Evolutionary conservation across 2,888 invertebrate species (phyloP).

Genomic region (Rhogogaster chlorosoma): DNA sequence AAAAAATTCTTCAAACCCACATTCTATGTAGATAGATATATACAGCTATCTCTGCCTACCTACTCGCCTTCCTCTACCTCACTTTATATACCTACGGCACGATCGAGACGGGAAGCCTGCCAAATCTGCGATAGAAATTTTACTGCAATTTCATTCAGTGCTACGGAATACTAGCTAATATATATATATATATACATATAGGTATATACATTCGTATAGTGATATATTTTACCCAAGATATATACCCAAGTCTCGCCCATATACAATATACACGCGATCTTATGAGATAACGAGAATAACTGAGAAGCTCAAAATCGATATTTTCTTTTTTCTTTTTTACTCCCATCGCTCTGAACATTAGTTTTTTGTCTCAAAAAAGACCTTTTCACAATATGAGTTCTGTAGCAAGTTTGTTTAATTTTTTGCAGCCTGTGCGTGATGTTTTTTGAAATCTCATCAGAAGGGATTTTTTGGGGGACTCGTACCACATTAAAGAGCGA

Average conservation of each 20-base stretch:
- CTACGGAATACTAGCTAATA: slow-evolving; percentile 5
- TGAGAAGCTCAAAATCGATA: too few species aligned
- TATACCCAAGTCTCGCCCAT: not conserved
- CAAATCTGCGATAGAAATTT: slow-evolving; percentile 48
- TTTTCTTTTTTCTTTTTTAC: too few species aligned
- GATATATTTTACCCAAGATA: not conserved
- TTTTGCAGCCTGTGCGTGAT: too few species aligned
- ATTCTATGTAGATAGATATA: not conserved
- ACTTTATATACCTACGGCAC: not conserved
- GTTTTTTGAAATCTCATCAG: too few species aligned
- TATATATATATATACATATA: not conserved
- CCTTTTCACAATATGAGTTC: too few species aligned
- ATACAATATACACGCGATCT: too few species aligned
- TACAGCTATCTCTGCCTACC: not conserved
- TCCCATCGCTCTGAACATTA: too few species aligned
- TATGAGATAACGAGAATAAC: too few species aligned
- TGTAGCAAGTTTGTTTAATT: too few species aligned
- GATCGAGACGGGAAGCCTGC: slow-evolving; percentile 27
- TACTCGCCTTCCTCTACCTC: not conserved
- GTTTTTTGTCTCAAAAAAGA: too few species aligned
- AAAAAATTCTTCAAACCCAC: slow-evolving; percentile 24
- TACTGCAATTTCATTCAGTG: slow-evolving; percentile 49
- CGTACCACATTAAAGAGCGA: too few species aligned
- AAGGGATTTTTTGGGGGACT: too few species aligned
- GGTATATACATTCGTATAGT: not conserved